phyloP scores from a whole-genome alignment of 1,140 invertebrate species.

The Holcopasites calliopsidis region DNA sequence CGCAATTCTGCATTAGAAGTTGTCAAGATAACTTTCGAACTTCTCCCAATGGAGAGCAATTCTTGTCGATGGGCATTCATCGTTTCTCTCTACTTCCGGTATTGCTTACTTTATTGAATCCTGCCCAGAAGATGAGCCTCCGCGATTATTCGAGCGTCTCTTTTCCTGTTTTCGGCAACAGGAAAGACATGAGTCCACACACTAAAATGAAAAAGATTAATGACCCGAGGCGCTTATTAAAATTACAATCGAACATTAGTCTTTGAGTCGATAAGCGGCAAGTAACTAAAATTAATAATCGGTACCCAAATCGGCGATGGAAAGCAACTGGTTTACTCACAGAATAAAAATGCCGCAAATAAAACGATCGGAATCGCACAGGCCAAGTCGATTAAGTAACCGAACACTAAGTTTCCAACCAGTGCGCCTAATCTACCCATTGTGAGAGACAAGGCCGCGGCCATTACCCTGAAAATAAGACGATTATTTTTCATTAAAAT shows the following conservation, averaged over 20 bases:
- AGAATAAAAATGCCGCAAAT: conserved; percentile 84
- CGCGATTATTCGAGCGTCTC: conserved; percentile 82
- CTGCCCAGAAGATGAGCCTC: background rate
- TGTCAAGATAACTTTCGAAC: background rate
- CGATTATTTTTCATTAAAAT: background rate
- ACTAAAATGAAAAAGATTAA: conserved; percentile 73
- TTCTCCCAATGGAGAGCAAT: no score
- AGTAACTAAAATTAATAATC: background rate
- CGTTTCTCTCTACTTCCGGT: no score
- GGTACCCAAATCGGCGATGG: no score
- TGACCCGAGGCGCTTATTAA: no score
- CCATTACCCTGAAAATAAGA: conserved; percentile 84
- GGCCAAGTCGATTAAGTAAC: conserved; percentile 86
- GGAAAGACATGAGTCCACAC: conserved; percentile 84
- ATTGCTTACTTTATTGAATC: no score
- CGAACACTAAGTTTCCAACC: conserved; percentile 85
- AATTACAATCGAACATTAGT: no score
- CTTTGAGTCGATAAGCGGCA: no score
- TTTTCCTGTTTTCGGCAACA: conserved; percentile 84
- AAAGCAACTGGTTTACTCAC: conserved; percentile 78
- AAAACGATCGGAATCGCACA: conserved; percentile 85
- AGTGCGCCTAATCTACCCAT: conserved; percentile 86
- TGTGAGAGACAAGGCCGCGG: conserved; percentile 86
- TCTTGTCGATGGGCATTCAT: no score
- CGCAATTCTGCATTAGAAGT: background rate